Evolutionary conservation across 1,140 invertebrate genomes (phyloP), one percentile per base, ranked within the genome.

Genomic region (Lepidotrigona ventralis): DNA sequence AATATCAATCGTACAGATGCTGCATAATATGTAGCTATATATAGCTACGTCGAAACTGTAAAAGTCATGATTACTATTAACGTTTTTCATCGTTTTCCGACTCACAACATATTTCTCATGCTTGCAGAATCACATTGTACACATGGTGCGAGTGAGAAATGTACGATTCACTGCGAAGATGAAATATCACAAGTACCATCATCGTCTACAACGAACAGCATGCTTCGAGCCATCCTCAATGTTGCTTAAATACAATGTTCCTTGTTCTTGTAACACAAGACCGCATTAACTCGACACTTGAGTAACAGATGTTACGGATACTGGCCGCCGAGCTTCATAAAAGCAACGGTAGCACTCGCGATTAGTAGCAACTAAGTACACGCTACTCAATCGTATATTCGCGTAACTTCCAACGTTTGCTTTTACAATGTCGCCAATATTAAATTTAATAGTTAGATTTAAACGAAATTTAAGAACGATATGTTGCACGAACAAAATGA

Each of bases 301-400:
- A 81, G 79, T 66, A 75, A 66, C 79, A 75, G 60, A 75, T 81
- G 71, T 81, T 81, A 75, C 79, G 46, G 60, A 81, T 63, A 60
- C 64, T 75, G 71, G 56, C 17, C 23, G 79, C 26, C 79, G 60
- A 53, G 70, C 58, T 74, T 53, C 71, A 54, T 53, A 74, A 46
- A 19, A 73, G 70, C 70, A 63, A 58, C 46, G 51, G 29, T 51
- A 70, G n/a, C 79, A 81, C 66, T 81, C 64, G 51, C 79, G 56
- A 81, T 51, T 66, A 29, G 79, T 8, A 23, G 58, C 46, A 23
- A 72, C 33, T 73, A 72, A 33, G 58, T 60, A 60, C 29, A 64
- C 26, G 64, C 70, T 19, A 46, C 33, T 12, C 46, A 73, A 80
- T 80, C 69, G 26, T 71, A 53, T 73, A 73, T 64, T 15, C 11